phyloP scores from a whole-genome alignment of 2,113 vertebrate species.

The Rhizomys pruinosus region DNA sequence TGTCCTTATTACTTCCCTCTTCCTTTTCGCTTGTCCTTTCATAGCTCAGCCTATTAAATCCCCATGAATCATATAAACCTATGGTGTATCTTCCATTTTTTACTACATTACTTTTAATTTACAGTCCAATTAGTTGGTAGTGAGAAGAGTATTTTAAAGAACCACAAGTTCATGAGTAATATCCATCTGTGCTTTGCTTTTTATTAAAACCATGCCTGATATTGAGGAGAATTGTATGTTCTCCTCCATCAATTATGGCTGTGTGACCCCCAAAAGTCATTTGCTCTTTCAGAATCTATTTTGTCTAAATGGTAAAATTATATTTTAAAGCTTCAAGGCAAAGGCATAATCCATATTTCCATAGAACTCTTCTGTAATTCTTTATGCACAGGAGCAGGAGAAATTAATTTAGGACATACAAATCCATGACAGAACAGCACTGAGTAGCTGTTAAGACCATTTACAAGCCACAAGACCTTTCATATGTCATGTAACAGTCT shows the following conservation, averaged over 20 bases:
- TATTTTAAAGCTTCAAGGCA: constrained; percentile 27
- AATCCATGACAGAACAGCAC: neutral
- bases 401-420: constrained; percentile 33
- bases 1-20: neutral
- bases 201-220: neutral
- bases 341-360: neutral
- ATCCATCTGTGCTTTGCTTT: neutral
- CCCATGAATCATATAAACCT: neutral
- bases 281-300: neutral
- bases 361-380: neutral
- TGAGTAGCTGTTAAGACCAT: neutral
- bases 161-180: neutral
- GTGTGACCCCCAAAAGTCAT: neutral
- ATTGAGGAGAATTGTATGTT: neutral
- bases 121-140: neutral
- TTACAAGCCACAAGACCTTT: neutral
- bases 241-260: neutral
- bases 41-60: neutral
- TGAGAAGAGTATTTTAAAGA: neutral
- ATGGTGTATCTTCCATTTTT: neutral
- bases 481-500: neutral
- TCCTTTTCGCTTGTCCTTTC: neutral
- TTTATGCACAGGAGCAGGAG: constrained; percentile 4
- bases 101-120: constrained; percentile 1
- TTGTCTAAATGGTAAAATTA: constrained; percentile 30